Evolutionary conservation across 2,888 invertebrate genomes (phyloP).

Genomic region (Globia sparganii): DNA sequence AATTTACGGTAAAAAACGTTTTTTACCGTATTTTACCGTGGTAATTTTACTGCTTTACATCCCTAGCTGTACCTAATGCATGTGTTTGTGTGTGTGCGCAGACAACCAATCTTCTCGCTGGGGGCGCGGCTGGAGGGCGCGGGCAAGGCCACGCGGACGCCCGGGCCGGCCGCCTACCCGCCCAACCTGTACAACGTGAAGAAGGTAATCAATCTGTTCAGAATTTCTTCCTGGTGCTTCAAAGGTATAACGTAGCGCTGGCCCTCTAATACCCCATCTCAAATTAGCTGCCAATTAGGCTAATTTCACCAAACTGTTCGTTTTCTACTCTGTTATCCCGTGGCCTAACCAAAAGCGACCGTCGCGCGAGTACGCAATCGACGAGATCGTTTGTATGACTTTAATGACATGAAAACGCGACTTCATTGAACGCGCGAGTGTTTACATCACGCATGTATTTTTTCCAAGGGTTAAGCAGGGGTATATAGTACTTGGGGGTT

Average conservation of each 20-base stretch:
- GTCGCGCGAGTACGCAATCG: not conserved
- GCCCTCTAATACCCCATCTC: not conserved
- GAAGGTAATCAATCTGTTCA: constrained; percentile 67
- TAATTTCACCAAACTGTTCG: not conserved
- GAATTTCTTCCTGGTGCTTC: not conserved
- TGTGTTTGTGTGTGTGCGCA: constrained; percentile 56
- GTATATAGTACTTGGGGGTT: too few species aligned
- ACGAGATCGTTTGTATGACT: not conserved
- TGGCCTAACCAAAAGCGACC: not conserved
- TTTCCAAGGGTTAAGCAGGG: too few species aligned
- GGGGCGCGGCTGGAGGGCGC: constrained; percentile 79
- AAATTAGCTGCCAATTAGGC: not conserved
- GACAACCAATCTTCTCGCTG: constrained; percentile 84
- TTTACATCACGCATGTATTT: too few species aligned
- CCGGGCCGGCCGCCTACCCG: constrained; percentile 88
- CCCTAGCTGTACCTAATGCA: too few species aligned
- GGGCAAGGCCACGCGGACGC: constrained; percentile 76
- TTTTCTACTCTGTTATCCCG: not conserved
- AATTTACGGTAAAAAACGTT: too few species aligned
- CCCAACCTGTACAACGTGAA: constrained; percentile 86
- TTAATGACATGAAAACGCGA: not conserved
- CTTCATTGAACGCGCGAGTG: not conserved
- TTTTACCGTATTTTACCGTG: too few species aligned
- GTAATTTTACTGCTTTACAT: too few species aligned
- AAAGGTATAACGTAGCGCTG: not conserved